phyloP scores from a whole-genome alignment of 2,888 invertebrate species.

The Plagiodera versicolora region DNA sequence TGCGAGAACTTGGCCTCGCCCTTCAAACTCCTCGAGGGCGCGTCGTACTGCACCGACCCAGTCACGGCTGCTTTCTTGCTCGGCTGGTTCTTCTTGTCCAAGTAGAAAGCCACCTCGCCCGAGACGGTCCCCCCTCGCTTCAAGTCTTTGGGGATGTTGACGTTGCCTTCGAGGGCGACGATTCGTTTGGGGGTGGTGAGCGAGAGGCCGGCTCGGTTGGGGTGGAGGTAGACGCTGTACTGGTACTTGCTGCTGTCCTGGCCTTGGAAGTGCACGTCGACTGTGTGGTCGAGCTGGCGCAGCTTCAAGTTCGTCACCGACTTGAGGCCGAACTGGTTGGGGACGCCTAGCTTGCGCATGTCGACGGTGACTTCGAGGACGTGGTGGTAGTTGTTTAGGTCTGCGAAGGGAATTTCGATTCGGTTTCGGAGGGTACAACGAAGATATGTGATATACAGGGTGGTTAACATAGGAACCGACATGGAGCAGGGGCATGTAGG shows the following conservation, averaged over 20 bases:
- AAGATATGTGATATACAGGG: too few species aligned
- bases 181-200: conserved; percentile 70
- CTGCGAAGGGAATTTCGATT: conserved; percentile 46
- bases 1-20: conserved; percentile 68
- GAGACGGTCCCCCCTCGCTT: conserved; percentile 61
- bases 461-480: too few species aligned
- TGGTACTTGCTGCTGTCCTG: conserved; percentile 73
- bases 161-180: conserved; percentile 62
- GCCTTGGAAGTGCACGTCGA: conserved; percentile 72
- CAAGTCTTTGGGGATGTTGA: conserved; percentile 34
- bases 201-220: conserved; percentile 65
- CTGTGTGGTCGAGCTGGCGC: conserved; percentile 64
- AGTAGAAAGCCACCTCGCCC: conserved; percentile 65
- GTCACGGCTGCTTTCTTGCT: conserved; percentile 66
- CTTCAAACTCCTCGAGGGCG: conserved; percentile 50
- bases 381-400: conserved; percentile 61
- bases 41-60: conserved; percentile 57
- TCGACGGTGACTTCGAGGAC: conserved; percentile 68
- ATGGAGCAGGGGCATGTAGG: too few species aligned
- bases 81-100: conserved; percentile 72
- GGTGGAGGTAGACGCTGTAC: conserved; percentile 66
- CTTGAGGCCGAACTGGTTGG: conserved; percentile 74
- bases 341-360: conserved; percentile 72
- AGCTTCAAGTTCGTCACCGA: conserved; percentile 65
- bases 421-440: neutral